Conservation (phyloP, 2,797 vertebrate genomes). For the Hozukius guyotensis region DNA sequence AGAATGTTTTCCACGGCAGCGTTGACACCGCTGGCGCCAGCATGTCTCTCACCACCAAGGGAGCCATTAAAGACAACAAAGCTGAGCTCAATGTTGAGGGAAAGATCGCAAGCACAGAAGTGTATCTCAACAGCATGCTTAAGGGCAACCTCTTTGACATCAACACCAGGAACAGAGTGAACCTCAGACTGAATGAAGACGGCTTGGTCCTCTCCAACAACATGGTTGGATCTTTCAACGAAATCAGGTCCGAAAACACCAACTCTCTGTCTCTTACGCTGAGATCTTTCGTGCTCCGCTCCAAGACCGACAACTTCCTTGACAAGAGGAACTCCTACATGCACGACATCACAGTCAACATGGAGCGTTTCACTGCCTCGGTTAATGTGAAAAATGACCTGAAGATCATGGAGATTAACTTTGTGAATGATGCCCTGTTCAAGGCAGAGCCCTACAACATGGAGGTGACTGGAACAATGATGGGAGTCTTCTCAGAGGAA, state of each 20-base stretch:
- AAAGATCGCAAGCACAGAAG: slow-evolving; percentile 83
- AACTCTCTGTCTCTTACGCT: slow-evolving; percentile 86
- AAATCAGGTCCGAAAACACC: slow-evolving; percentile 86
- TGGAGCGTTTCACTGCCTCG: slow-evolving; percentile 80
- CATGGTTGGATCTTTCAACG: slow-evolving; percentile 86
- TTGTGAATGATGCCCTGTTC: slow-evolving; percentile 85
- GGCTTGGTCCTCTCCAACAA: slow-evolving; percentile 88
- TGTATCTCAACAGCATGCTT: slow-evolving; percentile 83
- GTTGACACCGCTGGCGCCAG: slow-evolving; percentile 85
- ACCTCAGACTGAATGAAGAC: slow-evolving; percentile 86
- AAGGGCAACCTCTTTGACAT: slow-evolving; percentile 85
- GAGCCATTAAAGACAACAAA: slow-evolving; percentile 83
- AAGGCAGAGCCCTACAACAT: slow-evolving; percentile 85
- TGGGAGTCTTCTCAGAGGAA: slow-evolving; percentile 81
- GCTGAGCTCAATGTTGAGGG: slow-evolving; percentile 87
- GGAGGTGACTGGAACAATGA: slow-evolving; percentile 85
- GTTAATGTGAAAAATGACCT: slow-evolving; percentile 85
- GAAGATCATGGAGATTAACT: slow-evolving; percentile 82
- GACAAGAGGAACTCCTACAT: slow-evolving; percentile 88
- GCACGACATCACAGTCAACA: slow-evolving; percentile 86
- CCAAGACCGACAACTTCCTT: slow-evolving; percentile 89
- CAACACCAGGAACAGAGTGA: slow-evolving; percentile 87
- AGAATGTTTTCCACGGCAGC: slow-evolving; percentile 88
- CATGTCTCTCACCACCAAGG: slow-evolving; percentile 85
- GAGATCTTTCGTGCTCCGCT: slow-evolving; percentile 81